A percentile compares a stretch with the other conserved stretches of the same genome.
Conservation (phyloP, 2,113 vertebrate species). For the Cyanoramphus novaezelandiae region DNA sequence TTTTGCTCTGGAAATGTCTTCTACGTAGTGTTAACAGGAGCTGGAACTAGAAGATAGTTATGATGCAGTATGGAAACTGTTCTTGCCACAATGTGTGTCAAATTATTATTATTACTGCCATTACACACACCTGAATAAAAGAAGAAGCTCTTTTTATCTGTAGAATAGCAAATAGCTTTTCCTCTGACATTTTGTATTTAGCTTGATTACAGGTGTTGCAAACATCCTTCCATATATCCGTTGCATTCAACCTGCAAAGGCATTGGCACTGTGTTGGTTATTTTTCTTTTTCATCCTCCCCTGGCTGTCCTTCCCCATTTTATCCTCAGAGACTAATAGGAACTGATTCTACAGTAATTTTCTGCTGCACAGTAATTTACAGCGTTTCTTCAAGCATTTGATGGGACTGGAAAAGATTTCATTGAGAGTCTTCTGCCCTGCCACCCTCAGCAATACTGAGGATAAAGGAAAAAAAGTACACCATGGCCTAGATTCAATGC, state of each 20-base stretch:
- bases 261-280: neutral
- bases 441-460: neutral
- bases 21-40: neutral
- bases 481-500: neutral
- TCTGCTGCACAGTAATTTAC: neutral
- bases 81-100: neutral
- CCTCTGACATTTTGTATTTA: slow-evolving; percentile 19
- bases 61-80: neutral
- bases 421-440: neutral
- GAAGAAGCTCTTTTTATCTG: neutral
- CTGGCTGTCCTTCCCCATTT: neutral
- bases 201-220: neutral
- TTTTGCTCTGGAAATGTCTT: neutral
- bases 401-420: neutral
- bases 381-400: neutral
- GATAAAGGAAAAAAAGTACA: neutral
- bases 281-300: slow-evolving; percentile 6
- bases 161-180: slow-evolving; percentile 8
- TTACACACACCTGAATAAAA: neutral
- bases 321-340: neutral
- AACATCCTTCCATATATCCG: neutral
- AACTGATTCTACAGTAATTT: neutral
- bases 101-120: neutral
- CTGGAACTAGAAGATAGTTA: neutral
- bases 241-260: neutral